These are phyloP conservation scores for Trissolcus japonicus DNA, from an alignment of 2,888 invertebrate genomes.

Conservation along the genomic window DNA sequence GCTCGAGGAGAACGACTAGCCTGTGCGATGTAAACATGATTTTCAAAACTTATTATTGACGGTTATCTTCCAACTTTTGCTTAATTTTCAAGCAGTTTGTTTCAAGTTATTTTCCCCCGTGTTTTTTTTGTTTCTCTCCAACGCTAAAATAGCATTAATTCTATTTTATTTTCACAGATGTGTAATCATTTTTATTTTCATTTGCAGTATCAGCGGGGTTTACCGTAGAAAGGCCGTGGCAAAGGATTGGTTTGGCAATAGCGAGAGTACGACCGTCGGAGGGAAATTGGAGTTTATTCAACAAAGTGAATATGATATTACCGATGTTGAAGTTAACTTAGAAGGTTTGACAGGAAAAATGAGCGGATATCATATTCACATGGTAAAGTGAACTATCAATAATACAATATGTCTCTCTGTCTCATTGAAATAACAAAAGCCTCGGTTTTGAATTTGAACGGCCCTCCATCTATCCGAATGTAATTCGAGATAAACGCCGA, in stretches of 20 bases:
- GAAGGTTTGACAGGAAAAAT: slow-evolving; percentile 82
- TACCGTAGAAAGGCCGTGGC: slow-evolving; percentile 89
- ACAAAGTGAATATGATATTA: slow-evolving; percentile 90
- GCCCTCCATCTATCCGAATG: too few species aligned
- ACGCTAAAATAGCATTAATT: not conserved
- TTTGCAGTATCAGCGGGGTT: slow-evolving; percentile 82
- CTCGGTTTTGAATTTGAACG: too few species aligned
- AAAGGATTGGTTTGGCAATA: slow-evolving; percentile 92
- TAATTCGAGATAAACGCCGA: too few species aligned
- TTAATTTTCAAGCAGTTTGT: not conserved
- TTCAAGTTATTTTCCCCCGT: not conserved
- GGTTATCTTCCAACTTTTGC: too few species aligned
- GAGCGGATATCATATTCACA: slow-evolving; percentile 88
- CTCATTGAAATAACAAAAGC: not conserved
- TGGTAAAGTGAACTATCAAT: slow-evolving; percentile 77
- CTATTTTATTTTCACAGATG: not conserved
- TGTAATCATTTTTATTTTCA: slow-evolving; percentile 7
- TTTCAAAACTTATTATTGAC: not conserved
- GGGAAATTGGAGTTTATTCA: slow-evolving; percentile 90
- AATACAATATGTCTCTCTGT: not conserved
- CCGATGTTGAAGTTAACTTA: slow-evolving; percentile 86
- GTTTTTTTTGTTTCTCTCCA: not conserved
- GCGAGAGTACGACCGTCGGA: slow-evolving; percentile 80
- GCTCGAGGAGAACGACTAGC: slow-evolving; percentile 92
- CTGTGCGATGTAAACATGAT: slow-evolving; percentile 85